Conservation (phyloP, 2,797 vertebrate species). For the Rousettus madagascariensis region DNA sequence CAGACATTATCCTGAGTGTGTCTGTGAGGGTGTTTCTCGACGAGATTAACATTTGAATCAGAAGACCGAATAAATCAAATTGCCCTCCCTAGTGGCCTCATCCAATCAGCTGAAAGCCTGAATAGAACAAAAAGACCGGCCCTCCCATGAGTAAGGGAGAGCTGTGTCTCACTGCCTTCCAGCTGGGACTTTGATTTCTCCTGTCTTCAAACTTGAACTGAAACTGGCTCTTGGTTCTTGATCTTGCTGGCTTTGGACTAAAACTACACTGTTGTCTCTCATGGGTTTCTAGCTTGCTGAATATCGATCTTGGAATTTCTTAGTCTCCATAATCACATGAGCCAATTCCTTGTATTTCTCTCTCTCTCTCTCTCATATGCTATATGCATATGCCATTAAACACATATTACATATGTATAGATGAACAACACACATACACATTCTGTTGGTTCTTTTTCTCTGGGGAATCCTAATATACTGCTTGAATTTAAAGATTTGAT, state of each 20-base stretch:
- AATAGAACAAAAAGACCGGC: neutral
- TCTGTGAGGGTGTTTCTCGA: neutral
- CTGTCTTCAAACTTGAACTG: neutral
- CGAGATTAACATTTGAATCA: neutral
- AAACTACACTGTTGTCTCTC: neutral
- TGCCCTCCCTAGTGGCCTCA: neutral
- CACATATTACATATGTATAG: no score
- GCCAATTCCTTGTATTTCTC: neutral
- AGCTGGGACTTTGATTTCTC: neutral
- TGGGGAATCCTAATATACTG: neutral
- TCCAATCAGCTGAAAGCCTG: neutral
- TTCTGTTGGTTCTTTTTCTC: neutral
- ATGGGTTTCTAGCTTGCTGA: neutral
- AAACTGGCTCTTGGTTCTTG: neutral
- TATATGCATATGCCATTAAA: no score
- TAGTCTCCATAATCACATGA: neutral
- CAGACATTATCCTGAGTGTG: neutral
- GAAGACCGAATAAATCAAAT: neutral
- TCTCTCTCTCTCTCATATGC: neutral
- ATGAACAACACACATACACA: neutral
- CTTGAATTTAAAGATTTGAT: slow-evolving; percentile 2
- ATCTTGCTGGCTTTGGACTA: neutral
- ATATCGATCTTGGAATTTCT: neutral
- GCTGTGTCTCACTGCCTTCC: neutral
- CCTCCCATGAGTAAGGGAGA: neutral